Evolutionary conservation across 2,888 invertebrate genomes (phyloP).

Genomic region (Coenonympha arcania): DNA sequence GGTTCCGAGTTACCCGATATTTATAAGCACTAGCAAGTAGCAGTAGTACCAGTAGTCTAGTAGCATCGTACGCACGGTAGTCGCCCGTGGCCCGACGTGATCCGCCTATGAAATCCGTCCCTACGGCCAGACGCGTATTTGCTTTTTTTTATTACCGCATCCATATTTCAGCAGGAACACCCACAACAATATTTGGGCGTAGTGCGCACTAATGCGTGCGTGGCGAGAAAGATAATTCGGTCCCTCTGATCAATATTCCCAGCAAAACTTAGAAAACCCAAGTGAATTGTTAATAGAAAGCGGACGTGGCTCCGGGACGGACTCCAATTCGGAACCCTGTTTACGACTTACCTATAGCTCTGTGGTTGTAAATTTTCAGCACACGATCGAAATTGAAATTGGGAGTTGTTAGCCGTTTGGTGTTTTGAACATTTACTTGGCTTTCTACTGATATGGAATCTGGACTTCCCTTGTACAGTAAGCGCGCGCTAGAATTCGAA

Average conservation of each 20-base stretch:
- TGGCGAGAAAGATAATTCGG: constrained; percentile 57
- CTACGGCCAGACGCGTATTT: constrained; percentile 55
- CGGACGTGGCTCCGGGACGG: constrained; percentile 11
- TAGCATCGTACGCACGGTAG: constrained; percentile 27
- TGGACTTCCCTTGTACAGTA: too few species aligned
- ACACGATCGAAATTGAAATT: constrained; percentile 3
- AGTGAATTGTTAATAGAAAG: constrained; percentile 43
- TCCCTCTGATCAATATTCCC: constrained; percentile 46
- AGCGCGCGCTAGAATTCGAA: too few species aligned
- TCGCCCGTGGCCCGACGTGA: constrained; percentile 51
- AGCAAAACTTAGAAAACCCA: constrained; percentile 32
- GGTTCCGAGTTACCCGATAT: constrained; percentile 35
- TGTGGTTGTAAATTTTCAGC: constrained; percentile 1
- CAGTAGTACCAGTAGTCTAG: too few species aligned
- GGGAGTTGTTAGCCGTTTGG: background rate
- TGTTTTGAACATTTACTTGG: background rate
- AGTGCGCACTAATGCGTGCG: constrained; percentile 62
- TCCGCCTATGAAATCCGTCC: constrained; percentile 46
- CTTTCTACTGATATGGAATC: too few species aligned
- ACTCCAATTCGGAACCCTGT: constrained; percentile 1
- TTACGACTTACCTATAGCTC: background rate
- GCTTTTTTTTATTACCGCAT: constrained; percentile 66
- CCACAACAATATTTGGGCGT: constrained; percentile 62
- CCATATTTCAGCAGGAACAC: constrained; percentile 67
- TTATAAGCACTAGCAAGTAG: constrained; percentile 18